Percentiles rank a stretch among this genome's conserved stretches.
These are phyloP conservation scores for Hafferia zeledoni DNA, from an alignment of 2,797 vertebrate genomes.

Conservation along the genomic window DNA sequence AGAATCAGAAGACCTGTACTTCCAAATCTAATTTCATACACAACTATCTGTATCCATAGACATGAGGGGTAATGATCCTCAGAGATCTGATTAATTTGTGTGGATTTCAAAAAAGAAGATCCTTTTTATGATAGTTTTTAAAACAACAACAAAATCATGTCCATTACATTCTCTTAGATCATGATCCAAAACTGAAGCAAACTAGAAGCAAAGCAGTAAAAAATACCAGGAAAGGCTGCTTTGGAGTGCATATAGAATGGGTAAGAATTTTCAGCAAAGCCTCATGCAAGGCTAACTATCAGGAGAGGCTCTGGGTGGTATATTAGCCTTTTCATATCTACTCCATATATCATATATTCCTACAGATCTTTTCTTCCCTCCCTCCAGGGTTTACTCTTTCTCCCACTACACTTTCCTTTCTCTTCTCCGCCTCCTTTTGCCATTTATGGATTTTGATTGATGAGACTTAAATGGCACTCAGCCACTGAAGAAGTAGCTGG, in stretches of 20 bases:
- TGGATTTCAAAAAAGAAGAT: background rate
- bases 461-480: background rate
- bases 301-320: background rate
- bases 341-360: background rate
- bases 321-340: background rate
- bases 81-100: background rate
- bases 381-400: slow-evolving; percentile 3
- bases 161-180: rapidly evolving
- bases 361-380: slow-evolving; percentile 5
- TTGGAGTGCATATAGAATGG: background rate
- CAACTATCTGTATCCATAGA: background rate
- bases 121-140: background rate
- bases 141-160: background rate
- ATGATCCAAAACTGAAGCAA: background rate
- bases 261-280: background rate
- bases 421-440: slow-evolving; percentile 7
- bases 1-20: background rate
- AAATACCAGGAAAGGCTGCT: background rate
- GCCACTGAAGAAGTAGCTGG: background rate
- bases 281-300: background rate
- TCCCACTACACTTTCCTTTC: background rate
- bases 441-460: slow-evolving; percentile 51
- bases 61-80: background rate
- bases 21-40: background rate
- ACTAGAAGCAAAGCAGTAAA: background rate